Evolutionary conservation across 2,888 invertebrate species (phyloP).

Genomic region (Melolontha melolontha): DNA sequence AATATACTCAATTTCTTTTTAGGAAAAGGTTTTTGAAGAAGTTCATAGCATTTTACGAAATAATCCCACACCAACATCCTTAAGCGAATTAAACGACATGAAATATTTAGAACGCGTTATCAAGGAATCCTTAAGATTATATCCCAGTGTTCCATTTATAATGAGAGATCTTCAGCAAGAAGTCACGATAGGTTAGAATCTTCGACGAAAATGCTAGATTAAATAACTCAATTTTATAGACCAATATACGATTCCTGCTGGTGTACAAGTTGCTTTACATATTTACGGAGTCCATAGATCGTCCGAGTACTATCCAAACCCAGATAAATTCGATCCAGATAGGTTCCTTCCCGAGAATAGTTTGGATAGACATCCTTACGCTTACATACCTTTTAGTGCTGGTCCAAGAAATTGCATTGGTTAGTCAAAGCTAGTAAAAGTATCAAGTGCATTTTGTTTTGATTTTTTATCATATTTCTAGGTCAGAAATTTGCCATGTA

Average conservation of each 20-base stretch:
- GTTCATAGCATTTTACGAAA: constrained; percentile 65
- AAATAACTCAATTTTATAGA: constrained; percentile 27
- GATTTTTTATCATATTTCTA: constrained; percentile 13
- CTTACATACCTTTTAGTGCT: constrained; percentile 66
- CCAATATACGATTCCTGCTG: constrained; percentile 44
- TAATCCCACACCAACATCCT: constrained; percentile 42
- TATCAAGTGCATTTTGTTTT: background rate
- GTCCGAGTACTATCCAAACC: constrained; percentile 73
- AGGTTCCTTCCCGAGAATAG: constrained; percentile 79
- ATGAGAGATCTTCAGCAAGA: constrained; percentile 71
- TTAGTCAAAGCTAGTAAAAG: background rate
- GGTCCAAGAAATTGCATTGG: constrained; percentile 75
- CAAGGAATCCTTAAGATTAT: constrained; percentile 75
- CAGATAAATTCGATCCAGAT: constrained; percentile 75
- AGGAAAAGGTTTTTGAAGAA: constrained; percentile 67
- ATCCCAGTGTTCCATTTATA: constrained; percentile 77
- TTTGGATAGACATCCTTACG: constrained; percentile 78
- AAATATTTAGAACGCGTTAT: constrained; percentile 77
- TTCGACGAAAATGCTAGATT: background rate
- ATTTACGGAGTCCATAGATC: constrained; percentile 70
- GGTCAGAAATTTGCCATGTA: constrained; percentile 54
- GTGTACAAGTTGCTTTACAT: constrained; percentile 41
- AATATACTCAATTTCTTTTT: too few relatives aligned
- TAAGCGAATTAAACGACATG: constrained; percentile 70
- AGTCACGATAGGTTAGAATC: constrained; percentile 67